Base-by-base conservation (phyloP, 2,113 vertebrate species). In the Plotosus lineatus region DNA sequence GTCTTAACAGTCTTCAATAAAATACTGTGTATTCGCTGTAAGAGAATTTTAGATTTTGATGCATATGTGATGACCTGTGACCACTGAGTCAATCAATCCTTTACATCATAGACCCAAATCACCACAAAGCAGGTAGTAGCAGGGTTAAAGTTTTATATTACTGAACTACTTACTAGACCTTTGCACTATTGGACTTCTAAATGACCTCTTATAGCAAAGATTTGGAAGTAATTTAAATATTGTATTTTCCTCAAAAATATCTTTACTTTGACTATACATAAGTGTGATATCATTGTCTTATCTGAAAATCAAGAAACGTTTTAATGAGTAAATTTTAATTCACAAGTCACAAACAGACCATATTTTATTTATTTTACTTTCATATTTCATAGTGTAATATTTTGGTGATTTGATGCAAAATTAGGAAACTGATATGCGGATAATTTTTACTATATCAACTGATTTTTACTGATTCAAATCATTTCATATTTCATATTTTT, bases 221-320 rank as follows among this genome's bases (percentile, higher is more conserved):
- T 58, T 58, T 58, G 6, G 10, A 28, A 12, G n/a, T 58, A 11
- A 55, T 56, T 56, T 2, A 26, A 26, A 26, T 28, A 0, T 31
- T 31, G 31, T 15, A 60, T 31, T 31, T 61, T 61, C 6, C 14
- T 33, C 33, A 58, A 58, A n/a, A n/a, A 28, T 1, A 28, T 61
- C 10, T 15, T 31, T 61, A 31, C 63, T 42, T 12, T 66, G 36
- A 66, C 9, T 42, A n/a, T n/a, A 19, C 38, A n/a, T 68, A n/a
- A 12, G 1, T 68, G 11, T 68, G 65, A 56, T 36, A 84, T 88
- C 33, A 85, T 61, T 8, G n/a, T n/a, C n/a, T n/a, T n/a, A n/a
- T n/a, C n/a, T n/a, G n/a, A n/a, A n/a, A n/a, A n/a, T n/a, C n/a
- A n/a, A n/a, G n/a, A n/a, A n/a, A n/a, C n/a, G n/a, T n/a, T n/a